Percentiles rank a stretch among this genome's conserved stretches.
Conservation (phyloP, 2,888 invertebrate genomes). For the Conchocele bisecta region DNA sequence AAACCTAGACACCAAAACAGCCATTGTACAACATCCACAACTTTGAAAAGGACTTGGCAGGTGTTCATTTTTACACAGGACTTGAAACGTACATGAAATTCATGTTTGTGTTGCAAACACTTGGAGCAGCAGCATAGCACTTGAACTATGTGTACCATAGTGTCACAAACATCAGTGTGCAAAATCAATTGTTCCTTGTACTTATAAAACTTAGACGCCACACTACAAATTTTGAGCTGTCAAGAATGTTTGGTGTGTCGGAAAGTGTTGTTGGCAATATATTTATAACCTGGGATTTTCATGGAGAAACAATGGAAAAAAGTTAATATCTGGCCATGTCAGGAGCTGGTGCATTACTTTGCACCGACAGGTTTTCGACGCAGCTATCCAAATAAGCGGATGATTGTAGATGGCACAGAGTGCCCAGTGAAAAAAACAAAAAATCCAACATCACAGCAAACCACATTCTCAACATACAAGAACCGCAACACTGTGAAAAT, state of each 20-base stretch:
- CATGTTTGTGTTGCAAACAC: background rate
- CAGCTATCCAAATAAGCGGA: conserved; percentile 57
- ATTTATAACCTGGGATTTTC: conserved; percentile 28
- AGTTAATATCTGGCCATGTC: conserved; percentile 45
- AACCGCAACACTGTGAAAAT: conserved; percentile 66
- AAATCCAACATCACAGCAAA: conserved; percentile 54
- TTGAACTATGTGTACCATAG: conserved; percentile 11
- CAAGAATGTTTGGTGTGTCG: conserved; percentile 2
- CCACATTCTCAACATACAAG: conserved; percentile 65
- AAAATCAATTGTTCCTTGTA: conserved; percentile 36
- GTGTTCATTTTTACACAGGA: conserved; percentile 23
- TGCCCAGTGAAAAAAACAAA: conserved; percentile 62
- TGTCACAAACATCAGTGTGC: conserved; percentile 18
- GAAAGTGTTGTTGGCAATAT: conserved; percentile 20
- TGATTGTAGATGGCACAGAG: conserved; percentile 65
- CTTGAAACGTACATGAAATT: conserved; percentile 23
- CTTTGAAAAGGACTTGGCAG: conserved; percentile 18
- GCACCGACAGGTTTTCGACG: conserved; percentile 53
- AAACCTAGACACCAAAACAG: too few species aligned
- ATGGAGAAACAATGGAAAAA: conserved; percentile 44
- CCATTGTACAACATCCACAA: conserved; percentile 18
- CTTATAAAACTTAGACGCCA: conserved; percentile 38
- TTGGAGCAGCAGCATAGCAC: conserved; percentile 24
- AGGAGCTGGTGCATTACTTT: conserved; percentile 49
- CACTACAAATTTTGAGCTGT: conserved; percentile 30